Evolutionary conservation across 2,888 invertebrate species (phyloP).

Genomic region (Cheilosia scutellata): DNA sequence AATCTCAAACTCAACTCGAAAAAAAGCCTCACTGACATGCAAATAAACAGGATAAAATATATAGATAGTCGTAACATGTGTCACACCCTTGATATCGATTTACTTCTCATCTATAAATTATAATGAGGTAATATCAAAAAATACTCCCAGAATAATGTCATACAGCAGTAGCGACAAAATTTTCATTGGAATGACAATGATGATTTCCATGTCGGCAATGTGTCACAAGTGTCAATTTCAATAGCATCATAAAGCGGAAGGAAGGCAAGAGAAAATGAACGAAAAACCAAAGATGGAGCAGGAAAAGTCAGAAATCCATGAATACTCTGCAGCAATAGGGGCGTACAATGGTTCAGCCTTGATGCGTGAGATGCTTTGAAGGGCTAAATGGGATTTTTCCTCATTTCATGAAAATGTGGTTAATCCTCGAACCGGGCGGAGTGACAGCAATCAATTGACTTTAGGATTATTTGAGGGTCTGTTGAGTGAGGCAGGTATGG

Average conservation of each 20-base stretch:
- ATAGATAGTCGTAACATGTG: conserved; percentile 41
- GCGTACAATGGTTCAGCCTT: not conserved
- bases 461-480: conserved; percentile 37
- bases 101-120: conserved; percentile 65
- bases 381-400: conserved; percentile 62
- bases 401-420: conserved; percentile 60
- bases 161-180: conserved; percentile 55
- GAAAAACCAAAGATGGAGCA: not conserved
- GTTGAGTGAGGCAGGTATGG: conserved; percentile 23
- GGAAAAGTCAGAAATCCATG: conserved; percentile 19
- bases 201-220: conserved; percentile 72
- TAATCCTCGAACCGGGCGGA: conserved; percentile 51
- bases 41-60: conserved; percentile 35
- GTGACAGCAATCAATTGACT: conserved; percentile 70
- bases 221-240: conserved; percentile 62
- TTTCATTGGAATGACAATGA: conserved; percentile 59
- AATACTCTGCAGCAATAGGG: conserved; percentile 2
- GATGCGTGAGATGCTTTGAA: conserved; percentile 40
- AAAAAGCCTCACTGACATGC: conserved; percentile 41
- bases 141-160: conserved; percentile 49
- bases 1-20: conserved; percentile 41
- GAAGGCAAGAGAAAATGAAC: not conserved
- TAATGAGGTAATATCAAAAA: conserved; percentile 62
- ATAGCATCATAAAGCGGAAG: conserved; percentile 34
- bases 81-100: conserved; percentile 63